Evolutionary conservation across 2,888 invertebrate species (phyloP).

Genomic region (Tricholauxania praeusta): DNA sequence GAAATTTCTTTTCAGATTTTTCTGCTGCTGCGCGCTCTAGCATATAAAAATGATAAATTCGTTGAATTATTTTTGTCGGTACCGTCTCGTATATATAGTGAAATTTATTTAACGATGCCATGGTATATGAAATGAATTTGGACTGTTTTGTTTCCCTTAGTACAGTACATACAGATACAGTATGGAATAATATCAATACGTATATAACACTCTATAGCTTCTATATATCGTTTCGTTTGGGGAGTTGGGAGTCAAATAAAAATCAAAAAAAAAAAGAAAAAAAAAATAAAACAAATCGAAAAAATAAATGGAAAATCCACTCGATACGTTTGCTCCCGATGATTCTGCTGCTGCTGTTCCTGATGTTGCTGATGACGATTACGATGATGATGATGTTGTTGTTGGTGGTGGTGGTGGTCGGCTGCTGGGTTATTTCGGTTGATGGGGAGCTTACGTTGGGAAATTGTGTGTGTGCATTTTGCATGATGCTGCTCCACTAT

Average conservation of each 20-base stretch:
- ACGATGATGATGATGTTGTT: slow-evolving; percentile 45
- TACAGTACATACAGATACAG: background rate
- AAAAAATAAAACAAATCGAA: background rate
- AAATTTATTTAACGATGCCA: slow-evolving; percentile 13
- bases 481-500: slow-evolving; percentile 3
- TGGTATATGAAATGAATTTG: slow-evolving; percentile 5
- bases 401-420: background rate
- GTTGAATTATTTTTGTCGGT: slow-evolving; percentile 31
- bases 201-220: slow-evolving; percentile 25
- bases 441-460: background rate
- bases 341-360: slow-evolving; percentile 43
- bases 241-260: slow-evolving; percentile 10
- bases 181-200: slow-evolving; percentile 29
- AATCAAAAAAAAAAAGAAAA: background rate
- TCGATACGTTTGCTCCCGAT: slow-evolving; percentile 36
- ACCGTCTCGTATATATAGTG: background rate
- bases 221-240: slow-evolving; percentile 11
- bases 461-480: slow-evolving; percentile 2
- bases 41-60: slow-evolving; percentile 37
- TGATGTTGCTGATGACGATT: slow-evolving; percentile 32
- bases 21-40: slow-evolving; percentile 32
- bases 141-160: background rate
- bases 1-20: slow-evolving; percentile 11
- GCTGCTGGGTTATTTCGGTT: background rate
- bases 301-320: slow-evolving; percentile 22